Evolutionary conservation across 2,888 invertebrate genomes (phyloP), one percentile per base, ranked within the genome.

Genomic region (Caenorhabditis sp.): DNA sequence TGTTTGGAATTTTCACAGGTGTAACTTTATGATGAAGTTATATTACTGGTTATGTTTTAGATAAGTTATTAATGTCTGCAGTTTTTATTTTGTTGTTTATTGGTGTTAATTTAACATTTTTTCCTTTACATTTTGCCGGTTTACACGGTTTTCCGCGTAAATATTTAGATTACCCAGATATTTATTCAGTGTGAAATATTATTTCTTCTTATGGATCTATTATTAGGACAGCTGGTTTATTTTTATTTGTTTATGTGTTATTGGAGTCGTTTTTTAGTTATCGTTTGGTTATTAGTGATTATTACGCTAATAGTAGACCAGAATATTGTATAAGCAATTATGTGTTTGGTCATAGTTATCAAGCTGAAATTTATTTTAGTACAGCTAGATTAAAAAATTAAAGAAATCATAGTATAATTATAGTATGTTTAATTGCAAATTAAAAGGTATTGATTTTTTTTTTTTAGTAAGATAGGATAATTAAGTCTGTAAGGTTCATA

Each of bases 91-190:
- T 90, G 76, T 92, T 93, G 91, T 93, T 93, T 90, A 88, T 92
- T 83, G 92, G 93, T 70, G 92, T 93, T 81, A 93, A 93, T 90
- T 87, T 93, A 90, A 93, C 92, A 0, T 92, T 93, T 88, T 93
- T 93, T n/a, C 93, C 93, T 0, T 92, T 92, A 91, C 92, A 93
- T 89, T 93, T 93, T 83, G 88, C 92, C 89, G 92, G 92, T 62
- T 87, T 92, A 89, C 90, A 90, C 31, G 92, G 92, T 0, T 93
- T 93, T 89, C 93, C 93, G 58, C 93, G 93, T 66, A 93, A 93
- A 72, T 93, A 93, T 62, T 92, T 92, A 2, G 92, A 93, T 88
- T 93, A 92, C 63, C 92, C 92, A 0, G 92, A 92, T 88, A 89
- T 90, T 24, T 92, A 91, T 84, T 89, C 90, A 77, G 87, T 90